These are phyloP conservation scores for Linepithema humile DNA, from an alignment of 1,140 invertebrate species.

Conservation along the genomic window DNA sequence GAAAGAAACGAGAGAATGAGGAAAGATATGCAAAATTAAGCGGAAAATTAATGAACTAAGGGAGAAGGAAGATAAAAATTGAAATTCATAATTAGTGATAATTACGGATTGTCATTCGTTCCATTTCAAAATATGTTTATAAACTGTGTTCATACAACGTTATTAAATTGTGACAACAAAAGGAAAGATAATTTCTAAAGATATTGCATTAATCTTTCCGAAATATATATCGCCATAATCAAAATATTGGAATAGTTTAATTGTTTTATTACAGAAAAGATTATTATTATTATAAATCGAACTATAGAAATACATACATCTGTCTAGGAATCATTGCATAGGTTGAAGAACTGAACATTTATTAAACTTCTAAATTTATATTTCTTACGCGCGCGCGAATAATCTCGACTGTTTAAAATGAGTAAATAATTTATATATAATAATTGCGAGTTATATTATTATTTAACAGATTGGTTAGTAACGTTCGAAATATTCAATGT, in stretches of 20 bases:
- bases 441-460: too few species aligned
- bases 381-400: too few species aligned
- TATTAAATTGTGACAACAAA: neutral
- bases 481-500: neutral
- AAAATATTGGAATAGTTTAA: neutral
- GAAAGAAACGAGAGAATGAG: constrained; percentile 14
- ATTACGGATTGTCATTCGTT: neutral
- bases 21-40: constrained; percentile 46
- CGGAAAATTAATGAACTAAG: constrained; percentile 43
- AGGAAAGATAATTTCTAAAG: neutral
- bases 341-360: neutral
- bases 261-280: neutral
- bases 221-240: neutral
- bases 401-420: too few species aligned
- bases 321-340: neutral
- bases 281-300: neutral
- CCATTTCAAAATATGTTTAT: neutral
- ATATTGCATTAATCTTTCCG: neutral
- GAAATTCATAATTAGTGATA: constrained; percentile 32
- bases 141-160: neutral
- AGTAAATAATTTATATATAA: too few species aligned
- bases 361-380: too few species aligned
- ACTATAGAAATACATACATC: neutral
- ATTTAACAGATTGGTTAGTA: too few species aligned
- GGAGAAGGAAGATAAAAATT: neutral